Percentiles rank a stretch among this genome's conserved stretches.
Conservation (phyloP, 2,797 vertebrate genomes). For the Simalia tracyae region DNA sequence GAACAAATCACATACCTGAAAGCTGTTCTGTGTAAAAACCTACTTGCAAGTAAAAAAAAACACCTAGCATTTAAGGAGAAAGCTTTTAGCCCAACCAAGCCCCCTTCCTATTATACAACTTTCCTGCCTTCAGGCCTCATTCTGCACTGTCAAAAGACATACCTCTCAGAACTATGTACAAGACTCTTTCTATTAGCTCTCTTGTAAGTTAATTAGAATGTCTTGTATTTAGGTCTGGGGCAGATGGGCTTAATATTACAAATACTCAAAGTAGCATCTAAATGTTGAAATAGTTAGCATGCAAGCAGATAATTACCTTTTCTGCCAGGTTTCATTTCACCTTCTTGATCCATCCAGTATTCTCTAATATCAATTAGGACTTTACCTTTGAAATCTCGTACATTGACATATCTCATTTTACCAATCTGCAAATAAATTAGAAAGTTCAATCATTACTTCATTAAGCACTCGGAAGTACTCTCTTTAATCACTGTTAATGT, state of each 20-base stretch:
- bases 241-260: not conserved
- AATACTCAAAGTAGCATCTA: not conserved
- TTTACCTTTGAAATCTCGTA: conserved; percentile 96
- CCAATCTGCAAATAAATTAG: conserved; percentile 83
- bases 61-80: not conserved
- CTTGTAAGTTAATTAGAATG: not conserved
- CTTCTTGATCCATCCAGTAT: conserved; percentile 94
- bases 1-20: not conserved
- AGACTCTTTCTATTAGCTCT: not conserved
- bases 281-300: not conserved
- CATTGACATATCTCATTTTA: conserved; percentile 95
- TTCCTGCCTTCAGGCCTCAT: not conserved
- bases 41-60: not conserved
- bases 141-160: not conserved
- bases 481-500: conserved; percentile 23
- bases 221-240: not conserved
- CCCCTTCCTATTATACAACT: not conserved
- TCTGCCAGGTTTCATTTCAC: conserved; percentile 97
- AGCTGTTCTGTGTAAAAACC: not conserved
- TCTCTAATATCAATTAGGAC: conserved; percentile 94
- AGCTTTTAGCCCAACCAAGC: not conserved
- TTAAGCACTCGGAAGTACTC: conserved; percentile 13
- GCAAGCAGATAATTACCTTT: conserved; percentile 79
- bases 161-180: not conserved
- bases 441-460: conserved; percentile 40